Evolutionary conservation across 2,797 vertebrate species (phyloP).

Genomic region (Tragopan temminckii): DNA sequence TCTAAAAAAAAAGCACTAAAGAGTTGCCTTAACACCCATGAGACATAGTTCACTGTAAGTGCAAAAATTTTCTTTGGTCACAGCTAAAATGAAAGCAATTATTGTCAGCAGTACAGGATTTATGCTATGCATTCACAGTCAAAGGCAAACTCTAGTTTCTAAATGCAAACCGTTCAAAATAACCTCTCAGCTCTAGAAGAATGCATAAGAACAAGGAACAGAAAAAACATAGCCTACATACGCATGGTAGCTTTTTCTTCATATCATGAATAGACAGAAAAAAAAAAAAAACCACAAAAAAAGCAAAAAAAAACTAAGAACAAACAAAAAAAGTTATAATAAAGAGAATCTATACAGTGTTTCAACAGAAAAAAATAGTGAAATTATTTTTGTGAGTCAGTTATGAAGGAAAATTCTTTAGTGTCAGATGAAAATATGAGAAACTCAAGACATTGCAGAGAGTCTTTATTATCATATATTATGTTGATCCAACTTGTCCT

Average conservation of each 20-base stretch:
- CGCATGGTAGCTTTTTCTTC: background rate
- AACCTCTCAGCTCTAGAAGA: slow-evolving; percentile 16
- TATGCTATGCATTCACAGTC: background rate
- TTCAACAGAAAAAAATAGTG: background rate
- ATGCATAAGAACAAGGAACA: background rate
- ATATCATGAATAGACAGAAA: background rate
- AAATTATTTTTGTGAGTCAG: background rate
- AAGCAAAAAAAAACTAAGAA: background rate
- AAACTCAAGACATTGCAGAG: background rate
- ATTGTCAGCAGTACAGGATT: background rate
- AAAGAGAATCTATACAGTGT: background rate
- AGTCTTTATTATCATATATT: background rate
- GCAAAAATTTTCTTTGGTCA: slow-evolving; percentile 28
- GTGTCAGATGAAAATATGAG: slow-evolving; percentile 9
- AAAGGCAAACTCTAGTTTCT: slow-evolving; percentile 46
- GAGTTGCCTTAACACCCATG: background rate
- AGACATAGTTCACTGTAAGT: background rate
- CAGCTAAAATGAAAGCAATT: slow-evolving; percentile 24
- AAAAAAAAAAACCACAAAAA: background rate
- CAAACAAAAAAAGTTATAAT: background rate
- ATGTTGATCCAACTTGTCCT: background rate
- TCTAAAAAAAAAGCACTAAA: background rate
- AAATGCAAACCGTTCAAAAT: slow-evolving; percentile 28
- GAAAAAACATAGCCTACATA: background rate
- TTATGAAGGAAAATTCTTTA: slow-evolving; percentile 3